phyloP scores from a whole-genome alignment of 64 coral and sea anemone genomes.

The Montipora capricornis region DNA sequence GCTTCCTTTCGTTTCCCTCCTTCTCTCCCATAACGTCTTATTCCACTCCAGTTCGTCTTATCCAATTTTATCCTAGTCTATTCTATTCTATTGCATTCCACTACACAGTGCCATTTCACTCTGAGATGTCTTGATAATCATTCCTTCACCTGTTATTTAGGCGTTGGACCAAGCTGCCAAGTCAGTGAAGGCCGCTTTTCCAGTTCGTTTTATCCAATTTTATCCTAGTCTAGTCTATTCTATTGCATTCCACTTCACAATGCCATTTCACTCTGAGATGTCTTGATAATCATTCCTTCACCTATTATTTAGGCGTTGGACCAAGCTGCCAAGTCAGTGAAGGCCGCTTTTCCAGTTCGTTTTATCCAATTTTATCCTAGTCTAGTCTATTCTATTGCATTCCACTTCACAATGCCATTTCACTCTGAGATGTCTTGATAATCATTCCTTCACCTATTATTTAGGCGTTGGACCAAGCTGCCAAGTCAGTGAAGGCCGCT shows the following conservation, averaged over 20 bases:
- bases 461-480: constrained; percentile 87
- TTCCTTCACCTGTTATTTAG: constrained; percentile 2
- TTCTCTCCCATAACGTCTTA: no score
- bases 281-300: not conserved
- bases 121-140: no score
- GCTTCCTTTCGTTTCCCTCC: no score
- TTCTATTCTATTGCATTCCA: no score
- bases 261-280: no score
- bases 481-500: constrained; percentile 77
- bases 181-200: constrained; percentile 81
- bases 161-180: constrained; percentile 82
- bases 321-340: constrained; percentile 77
- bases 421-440: not conserved
- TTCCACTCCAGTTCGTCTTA: no score
- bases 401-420: no score
- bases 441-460: not conserved
- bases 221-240: not conserved
- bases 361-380: no score
- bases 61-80: no score
- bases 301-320: constrained; percentile 72
- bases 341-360: constrained; percentile 64
- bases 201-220: no score
- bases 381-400: not conserved
- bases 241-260: no score
- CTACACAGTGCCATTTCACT: no score